Conservation (phyloP, 2,888 invertebrate genomes). For the Glyphotaelius pellucidus region DNA sequence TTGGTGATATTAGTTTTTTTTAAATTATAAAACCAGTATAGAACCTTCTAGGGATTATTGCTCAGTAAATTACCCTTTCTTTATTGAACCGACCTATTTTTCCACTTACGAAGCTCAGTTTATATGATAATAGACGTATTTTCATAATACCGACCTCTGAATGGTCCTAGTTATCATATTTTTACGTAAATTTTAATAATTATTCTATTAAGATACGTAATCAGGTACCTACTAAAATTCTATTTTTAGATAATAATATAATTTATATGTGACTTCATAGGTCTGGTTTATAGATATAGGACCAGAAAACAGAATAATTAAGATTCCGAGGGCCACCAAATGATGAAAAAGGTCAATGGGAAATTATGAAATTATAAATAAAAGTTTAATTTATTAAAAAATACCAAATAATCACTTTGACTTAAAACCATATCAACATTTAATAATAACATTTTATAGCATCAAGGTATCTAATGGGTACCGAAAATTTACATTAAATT, state of each 20-base stretch:
- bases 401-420: background rate
- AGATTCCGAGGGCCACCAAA: background rate
- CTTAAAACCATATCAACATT: background rate
- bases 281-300: background rate
- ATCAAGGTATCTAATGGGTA: background rate
- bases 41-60: too few species aligned
- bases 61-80: background rate
- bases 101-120: background rate
- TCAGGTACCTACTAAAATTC: background rate
- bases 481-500: background rate
- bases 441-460: background rate
- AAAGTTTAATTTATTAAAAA: background rate
- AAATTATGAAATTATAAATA: background rate
- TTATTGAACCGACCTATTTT: background rate
- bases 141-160: background rate
- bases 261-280: background rate
- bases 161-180: background rate
- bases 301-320: background rate
- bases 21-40: too few species aligned
- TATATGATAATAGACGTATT: background rate
- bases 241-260: background rate
- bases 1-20: too few species aligned
- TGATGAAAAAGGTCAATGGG: background rate
- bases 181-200: background rate
- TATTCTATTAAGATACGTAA: background rate